Base-by-base conservation (phyloP, 2,797 vertebrate species). In the Acridotheres tristis region DNA sequence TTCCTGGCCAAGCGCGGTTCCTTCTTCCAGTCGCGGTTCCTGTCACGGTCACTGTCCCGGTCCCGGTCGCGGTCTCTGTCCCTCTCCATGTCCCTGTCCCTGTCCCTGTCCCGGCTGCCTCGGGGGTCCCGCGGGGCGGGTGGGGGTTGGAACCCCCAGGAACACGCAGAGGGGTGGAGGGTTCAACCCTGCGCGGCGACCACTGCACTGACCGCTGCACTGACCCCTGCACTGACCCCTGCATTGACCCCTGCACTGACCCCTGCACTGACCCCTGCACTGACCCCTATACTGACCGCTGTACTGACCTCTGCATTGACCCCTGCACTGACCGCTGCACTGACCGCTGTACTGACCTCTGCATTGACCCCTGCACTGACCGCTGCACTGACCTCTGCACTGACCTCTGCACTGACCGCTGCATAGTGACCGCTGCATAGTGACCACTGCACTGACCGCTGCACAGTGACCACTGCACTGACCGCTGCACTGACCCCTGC, bases 211-310 rank as follows among this genome's bases (percentile, higher is more conserved):
- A 22, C 29, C 40, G 0, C 22, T 57, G 55, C 55, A 13, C 6
- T 47, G 62, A 65, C 20, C 2, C 3, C 17, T 53, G 17, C 26
- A 18, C 29, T 53, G 4, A 51, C 9, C 16, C 1, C 15, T 63
- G 29, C 20, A 16, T 14, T 43, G 40, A 43, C 29, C 7, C 1
- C 14, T 62, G 19, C 38, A 13, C 3, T 45, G 42, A 63, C 22
- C 5, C 0, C 16, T n/a, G 42, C 16, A 13, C 3, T 45, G 42
- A 63, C 22, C 5, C 0, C 16, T n/a, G 42, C 16, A 13, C 11
- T 65, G 30, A 63, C 30, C 18, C 18, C 10, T 11, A 11, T 16
- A 53, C 11, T 34, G 54, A 57, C 21, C 20, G 1, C 32, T 54
- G 29, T 17, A 12, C 51, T 32, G 51, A 54, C 18, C 29, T 0